phyloP scores from a whole-genome alignment of 2,113 vertebrate species.

The Mesoclemmys tuberculata region DNA sequence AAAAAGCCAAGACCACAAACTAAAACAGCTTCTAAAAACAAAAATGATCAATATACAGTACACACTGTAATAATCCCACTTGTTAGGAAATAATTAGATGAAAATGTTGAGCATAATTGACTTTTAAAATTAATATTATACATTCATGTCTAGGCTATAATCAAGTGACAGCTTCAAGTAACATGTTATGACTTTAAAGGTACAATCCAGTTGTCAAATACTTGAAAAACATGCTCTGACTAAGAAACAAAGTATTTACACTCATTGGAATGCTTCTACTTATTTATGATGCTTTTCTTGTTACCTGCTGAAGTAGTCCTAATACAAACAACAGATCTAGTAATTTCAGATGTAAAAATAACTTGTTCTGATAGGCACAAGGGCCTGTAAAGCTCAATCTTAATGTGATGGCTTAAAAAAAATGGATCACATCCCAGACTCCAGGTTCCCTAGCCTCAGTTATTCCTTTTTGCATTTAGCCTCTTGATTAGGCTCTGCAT shows the following conservation, averaged over 20 bases:
- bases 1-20: neutral
- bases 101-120: slow-evolving; percentile 14
- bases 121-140: neutral
- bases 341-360: neutral
- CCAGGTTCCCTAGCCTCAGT: neutral
- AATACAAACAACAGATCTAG: neutral
- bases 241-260: slow-evolving; percentile 16
- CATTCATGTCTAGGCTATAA: slow-evolving; percentile 11
- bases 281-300: neutral
- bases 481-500: neutral
- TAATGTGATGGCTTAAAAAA: neutral
- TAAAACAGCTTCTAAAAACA: slow-evolving; percentile 11
- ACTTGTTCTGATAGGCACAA: neutral
- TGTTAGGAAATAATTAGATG: neutral
- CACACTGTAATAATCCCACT: neutral
- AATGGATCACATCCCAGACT: neutral
- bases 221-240: neutral
- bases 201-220: slow-evolving; percentile 21
- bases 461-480: neutral
- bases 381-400: accelerated
- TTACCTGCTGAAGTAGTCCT: neutral
- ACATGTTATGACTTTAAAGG: slow-evolving; percentile 40
- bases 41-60: slow-evolving; percentile 15
- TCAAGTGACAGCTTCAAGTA: slow-evolving; percentile 41
- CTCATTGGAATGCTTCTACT: neutral